phyloP scores from a whole-genome alignment of 2,113 vertebrate genomes.

The Leptobrachium leishanense region DNA sequence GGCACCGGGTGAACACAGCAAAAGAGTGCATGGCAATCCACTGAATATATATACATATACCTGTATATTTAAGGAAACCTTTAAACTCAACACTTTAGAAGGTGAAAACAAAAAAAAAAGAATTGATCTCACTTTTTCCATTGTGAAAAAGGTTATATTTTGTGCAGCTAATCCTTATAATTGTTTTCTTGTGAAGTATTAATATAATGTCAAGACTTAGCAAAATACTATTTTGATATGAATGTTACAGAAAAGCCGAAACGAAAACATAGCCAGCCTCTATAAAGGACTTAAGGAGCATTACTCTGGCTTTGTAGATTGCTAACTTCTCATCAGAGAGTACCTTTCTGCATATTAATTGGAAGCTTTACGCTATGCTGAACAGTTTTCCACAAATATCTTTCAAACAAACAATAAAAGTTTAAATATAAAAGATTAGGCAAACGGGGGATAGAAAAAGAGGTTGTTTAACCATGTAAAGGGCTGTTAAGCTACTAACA shows the following conservation, averaged over 20 bases:
- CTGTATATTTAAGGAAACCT: too few relatives aligned
- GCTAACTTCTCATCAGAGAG: slow-evolving; percentile 17
- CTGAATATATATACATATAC: too few relatives aligned
- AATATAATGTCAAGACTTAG: slow-evolving; percentile 18
- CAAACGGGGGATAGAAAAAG: too few relatives aligned
- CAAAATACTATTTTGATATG: slow-evolving; percentile 14
- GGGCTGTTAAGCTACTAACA: too few relatives aligned
- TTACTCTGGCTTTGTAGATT: slow-evolving; percentile 9
- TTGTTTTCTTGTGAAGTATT: slow-evolving; percentile 23
- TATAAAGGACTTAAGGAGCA: slow-evolving; percentile 32
- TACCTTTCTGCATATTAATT: slow-evolving; percentile 22
- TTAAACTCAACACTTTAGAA: not conserved
- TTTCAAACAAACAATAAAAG: too few relatives aligned
- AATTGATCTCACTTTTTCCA: not conserved
- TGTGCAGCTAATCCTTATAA: slow-evolving; percentile 3
- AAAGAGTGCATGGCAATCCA: too few relatives aligned
- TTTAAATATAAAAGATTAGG: too few relatives aligned
- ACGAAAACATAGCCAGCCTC: not conserved
- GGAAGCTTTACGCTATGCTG: too few relatives aligned
- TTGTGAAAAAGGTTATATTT: slow-evolving; percentile 17
- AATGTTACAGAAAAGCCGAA: slow-evolving; percentile 13
- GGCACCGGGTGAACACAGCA: too few relatives aligned
- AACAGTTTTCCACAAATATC: too few relatives aligned
- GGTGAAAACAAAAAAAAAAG: not conserved
- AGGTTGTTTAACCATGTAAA: too few relatives aligned